Base-by-base conservation (phyloP, 1,140 invertebrate species). In the Calycopis cecrops region DNA sequence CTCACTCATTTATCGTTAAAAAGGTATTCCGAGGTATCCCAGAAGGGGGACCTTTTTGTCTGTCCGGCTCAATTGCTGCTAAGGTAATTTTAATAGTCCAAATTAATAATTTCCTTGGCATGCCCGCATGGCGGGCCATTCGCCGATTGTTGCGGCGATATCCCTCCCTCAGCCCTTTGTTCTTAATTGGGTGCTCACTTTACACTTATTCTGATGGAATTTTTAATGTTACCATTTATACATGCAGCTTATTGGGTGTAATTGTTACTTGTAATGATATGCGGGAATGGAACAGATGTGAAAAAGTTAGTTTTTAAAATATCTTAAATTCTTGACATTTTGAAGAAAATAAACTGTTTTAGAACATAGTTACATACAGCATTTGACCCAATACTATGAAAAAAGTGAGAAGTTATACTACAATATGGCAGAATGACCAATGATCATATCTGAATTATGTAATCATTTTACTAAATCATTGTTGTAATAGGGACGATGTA, bases 91-190 rank as follows among this genome's bases (percentile, higher is more conserved):
- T 74, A 72, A 74, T 71, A 63, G 61, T 62, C 63, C 63, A 74
- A 73, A 74, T 74, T 74, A 74, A 74, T 74, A 74, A 74, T 74
- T 74, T 74, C 72, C 72, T 72, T 55, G 50, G 21, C 53, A 35
- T 52, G 54, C 63, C 69, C 72, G 70, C 70, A 73, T 72, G 63
- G 51, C 60, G 55, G 63, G 49, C 59, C 60, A 49, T 47, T 60
- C 54, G 66, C 63, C 57, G 64, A 69, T 71, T 62, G 65, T 61
- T 49, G 61, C 14, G 18, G 52, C 61, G 60, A 66, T 63, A 63
- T 16, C 52, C 33, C 18, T 56, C 65, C 61, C 63, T 64, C 57
- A 66, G 66, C 65, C 66, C 67, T 67, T 75, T 72, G 72, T 72
- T 55, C 65, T 60, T 71, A 67, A 73, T 71, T 73, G 63, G 60